Conservation (phyloP, 2,888 invertebrate species). For the Empis stercorea region DNA sequence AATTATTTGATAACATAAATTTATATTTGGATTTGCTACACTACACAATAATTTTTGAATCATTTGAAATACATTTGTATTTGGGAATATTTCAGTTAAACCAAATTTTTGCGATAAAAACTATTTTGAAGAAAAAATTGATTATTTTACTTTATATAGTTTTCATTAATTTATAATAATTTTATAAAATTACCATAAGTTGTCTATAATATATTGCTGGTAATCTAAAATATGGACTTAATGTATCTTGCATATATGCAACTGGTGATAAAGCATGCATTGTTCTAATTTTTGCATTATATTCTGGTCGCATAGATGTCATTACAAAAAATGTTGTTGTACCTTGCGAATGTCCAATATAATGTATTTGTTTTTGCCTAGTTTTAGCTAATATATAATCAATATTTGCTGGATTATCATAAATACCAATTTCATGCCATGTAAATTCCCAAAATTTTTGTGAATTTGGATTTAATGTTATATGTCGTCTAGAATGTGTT, state of each 20-base stretch:
- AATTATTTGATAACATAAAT: not conserved
- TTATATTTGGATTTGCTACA: not conserved
- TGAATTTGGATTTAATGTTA: slow-evolving; percentile 32
- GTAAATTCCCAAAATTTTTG: slow-evolving; percentile 43
- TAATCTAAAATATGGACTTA: slow-evolving; percentile 32
- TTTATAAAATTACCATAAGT: not conserved
- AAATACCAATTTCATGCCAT: slow-evolving; percentile 40
- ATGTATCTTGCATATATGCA: slow-evolving; percentile 46
- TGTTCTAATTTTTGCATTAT: slow-evolving; percentile 37
- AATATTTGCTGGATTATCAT: slow-evolving; percentile 52
- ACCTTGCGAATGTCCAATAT: slow-evolving; percentile 51
- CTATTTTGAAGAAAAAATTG: not conserved
- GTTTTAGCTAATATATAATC: slow-evolving; percentile 40
- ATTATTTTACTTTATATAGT: not conserved
- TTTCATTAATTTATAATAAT: not conserved
- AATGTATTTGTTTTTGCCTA: slow-evolving; percentile 39
- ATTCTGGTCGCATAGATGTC: slow-evolving; percentile 33
- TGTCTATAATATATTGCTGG: slow-evolving; percentile 28
- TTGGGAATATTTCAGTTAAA: not conserved
- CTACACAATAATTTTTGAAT: not conserved
- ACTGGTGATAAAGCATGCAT: slow-evolving; percentile 49
- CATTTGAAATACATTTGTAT: not conserved
- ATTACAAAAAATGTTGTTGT: slow-evolving; percentile 39
- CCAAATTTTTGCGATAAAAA: not conserved
- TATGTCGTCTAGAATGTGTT: slow-evolving; percentile 43